Evolutionary conservation across 2,113 vertebrate species (phyloP).

Genomic region (Falcunculus frontatus): DNA sequence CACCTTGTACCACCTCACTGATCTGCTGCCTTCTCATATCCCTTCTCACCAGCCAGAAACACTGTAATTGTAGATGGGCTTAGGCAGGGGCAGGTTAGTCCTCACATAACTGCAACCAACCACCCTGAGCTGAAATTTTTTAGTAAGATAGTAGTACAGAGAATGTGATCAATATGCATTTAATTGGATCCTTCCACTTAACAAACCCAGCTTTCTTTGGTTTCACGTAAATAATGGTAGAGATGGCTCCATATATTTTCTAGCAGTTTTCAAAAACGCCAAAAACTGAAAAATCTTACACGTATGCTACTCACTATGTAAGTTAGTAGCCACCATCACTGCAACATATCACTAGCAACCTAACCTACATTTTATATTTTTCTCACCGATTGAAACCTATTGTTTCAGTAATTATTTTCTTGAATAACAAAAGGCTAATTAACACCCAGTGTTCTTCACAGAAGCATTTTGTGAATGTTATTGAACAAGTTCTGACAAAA

Average conservation of each 20-base stretch:
- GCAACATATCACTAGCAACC: neutral
- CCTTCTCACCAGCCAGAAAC: neutral
- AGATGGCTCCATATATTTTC: neutral
- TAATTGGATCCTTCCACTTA: neutral
- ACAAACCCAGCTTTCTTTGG: neutral
- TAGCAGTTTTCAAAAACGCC: neutral
- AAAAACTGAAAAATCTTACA: neutral
- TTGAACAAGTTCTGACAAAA: neutral
- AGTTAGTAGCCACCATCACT: neutral
- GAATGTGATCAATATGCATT: neutral
- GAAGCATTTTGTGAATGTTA: neutral
- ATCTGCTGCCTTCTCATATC: neutral
- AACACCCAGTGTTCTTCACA: neutral
- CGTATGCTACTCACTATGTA: fast-evolving
- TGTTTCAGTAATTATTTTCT: neutral
- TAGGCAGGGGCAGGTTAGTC: neutral
- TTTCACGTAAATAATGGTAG: neutral
- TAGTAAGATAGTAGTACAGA: neutral
- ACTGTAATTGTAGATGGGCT: neutral
- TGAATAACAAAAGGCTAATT: neutral
- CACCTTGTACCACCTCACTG: neutral
- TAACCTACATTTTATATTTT: neutral
- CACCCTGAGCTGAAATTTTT: neutral
- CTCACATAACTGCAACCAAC: neutral
- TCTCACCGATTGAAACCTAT: neutral